phyloP scores from a whole-genome alignment of 2,888 invertebrate genomes.

The Sicus ferrugineus region DNA sequence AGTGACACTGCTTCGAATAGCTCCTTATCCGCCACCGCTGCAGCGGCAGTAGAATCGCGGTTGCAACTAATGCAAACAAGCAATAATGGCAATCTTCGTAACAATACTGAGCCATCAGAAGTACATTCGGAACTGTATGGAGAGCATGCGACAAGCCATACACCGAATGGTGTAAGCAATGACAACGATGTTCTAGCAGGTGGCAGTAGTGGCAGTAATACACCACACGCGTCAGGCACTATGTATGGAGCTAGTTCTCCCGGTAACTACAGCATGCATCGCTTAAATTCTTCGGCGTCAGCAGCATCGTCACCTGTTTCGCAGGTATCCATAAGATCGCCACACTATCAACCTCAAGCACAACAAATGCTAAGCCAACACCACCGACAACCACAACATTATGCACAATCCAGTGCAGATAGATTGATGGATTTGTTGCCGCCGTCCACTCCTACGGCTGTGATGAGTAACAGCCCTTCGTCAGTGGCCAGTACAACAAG shows the following conservation, averaged over 20 bases:
- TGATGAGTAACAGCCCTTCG: conserved; percentile 13
- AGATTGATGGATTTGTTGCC: conserved; percentile 32
- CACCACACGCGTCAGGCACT: conserved; percentile 27
- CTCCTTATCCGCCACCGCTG: conserved; percentile 43
- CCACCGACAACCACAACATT: conserved; percentile 25
- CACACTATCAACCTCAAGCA: conserved; percentile 27
- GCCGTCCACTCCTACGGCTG: conserved; percentile 24
- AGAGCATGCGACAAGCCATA: conserved; percentile 29
- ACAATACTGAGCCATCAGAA: conserved; percentile 35
- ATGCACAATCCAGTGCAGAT: conserved; percentile 21
- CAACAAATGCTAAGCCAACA: conserved; percentile 5
- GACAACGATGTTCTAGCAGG: conserved; percentile 16
- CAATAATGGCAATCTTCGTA: conserved; percentile 40
- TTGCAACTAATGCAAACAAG: conserved; percentile 38
- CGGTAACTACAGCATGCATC: conserved; percentile 31
- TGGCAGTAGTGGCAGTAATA: conserved; percentile 34
- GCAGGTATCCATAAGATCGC: conserved; percentile 28
- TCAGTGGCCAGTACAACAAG: conserved; percentile 4
- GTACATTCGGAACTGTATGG: conserved; percentile 20
- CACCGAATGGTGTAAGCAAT: conserved; percentile 12
- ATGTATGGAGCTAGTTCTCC: conserved; percentile 32
- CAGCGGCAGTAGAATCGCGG: conserved; percentile 53
- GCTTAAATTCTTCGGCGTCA: conserved; percentile 33
- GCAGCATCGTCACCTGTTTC: conserved; percentile 32
- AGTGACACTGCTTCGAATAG: conserved; percentile 65